Evolutionary conservation across 30 jellyfish, hydroid and myxozoan species (phyloP), one percentile per base, ranked within the genome.

Genomic region (Turritopsis rubra): DNA sequence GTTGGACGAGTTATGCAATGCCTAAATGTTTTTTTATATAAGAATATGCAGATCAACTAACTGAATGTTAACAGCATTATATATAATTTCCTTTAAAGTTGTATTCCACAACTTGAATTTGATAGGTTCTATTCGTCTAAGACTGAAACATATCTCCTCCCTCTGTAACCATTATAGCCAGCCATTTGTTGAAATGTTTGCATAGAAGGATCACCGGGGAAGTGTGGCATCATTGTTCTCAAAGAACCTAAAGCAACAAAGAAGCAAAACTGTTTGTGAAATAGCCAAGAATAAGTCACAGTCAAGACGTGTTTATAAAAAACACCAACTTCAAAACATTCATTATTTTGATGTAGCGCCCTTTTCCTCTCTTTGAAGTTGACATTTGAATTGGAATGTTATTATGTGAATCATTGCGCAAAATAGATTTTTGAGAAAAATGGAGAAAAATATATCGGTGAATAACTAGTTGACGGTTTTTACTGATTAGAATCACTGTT

Each of bases 161-260:
- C 77, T 27, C 77, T 68, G 21, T 68, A 68, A 8, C 77, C 77
- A 68, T 68, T 68, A 1, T n/a, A 68, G 9, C 77, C 77, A n/a
- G 77, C 77, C 77, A 68, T 68, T 68, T 68, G 77, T 68, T 68
- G 77, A 68, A 68, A 68, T 68, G 77, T 68, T 68, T 68, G 77
- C 77, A 68, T 68, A 27, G 77, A 68, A n/a, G 77, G 77, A 68
- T 68, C 77, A 7, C 77, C 77, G 28, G 77, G 77, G 30, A 68
- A 68, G 77, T 27, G 77, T 68, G 77, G 77, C 28, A 68, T 16
- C 77, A 68, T 68, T n/a, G 77, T 7, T 68, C 77, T 23, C 77
- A 68, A 7, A n/a, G 77, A 9, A 68, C 77, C 77, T 68, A 68
- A 68, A 68, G 16, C 16, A 9, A 68, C 28, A 19, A 27, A 68